Percentiles rank a stretch among this genome's conserved stretches.
Evolutionary conservation across 2,113 vertebrate species (phyloP).

Genomic region (Anolis sagrei): DNA sequence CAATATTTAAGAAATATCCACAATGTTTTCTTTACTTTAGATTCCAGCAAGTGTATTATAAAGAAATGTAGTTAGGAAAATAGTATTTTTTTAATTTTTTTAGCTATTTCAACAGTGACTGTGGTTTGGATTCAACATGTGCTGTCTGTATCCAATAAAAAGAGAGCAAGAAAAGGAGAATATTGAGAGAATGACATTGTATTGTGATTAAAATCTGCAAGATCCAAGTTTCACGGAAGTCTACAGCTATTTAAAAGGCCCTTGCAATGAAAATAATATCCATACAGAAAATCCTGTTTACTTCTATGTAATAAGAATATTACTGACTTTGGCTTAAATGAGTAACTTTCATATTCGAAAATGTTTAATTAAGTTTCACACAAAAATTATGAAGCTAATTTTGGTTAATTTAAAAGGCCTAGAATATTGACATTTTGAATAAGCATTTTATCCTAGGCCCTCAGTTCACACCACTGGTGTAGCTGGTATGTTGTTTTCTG

Average conservation of each 20-base stretch:
- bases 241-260: slow-evolving; percentile 29
- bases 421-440: slow-evolving; percentile 51
- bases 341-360: slow-evolving; percentile 32
- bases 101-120: slow-evolving; percentile 9
- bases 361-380: slow-evolving; percentile 30
- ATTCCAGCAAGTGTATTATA: not conserved
- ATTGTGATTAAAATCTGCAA: slow-evolving; percentile 1
- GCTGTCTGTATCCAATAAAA: too few species aligned
- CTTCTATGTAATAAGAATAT: slow-evolving; percentile 21
- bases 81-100: not conserved
- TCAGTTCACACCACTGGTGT: slow-evolving; percentile 41
- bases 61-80: slow-evolving; percentile 1
- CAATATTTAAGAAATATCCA: accelerated
- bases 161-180: slow-evolving; percentile 3
- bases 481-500: slow-evolving; percentile 60
- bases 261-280: slow-evolving; percentile 33
- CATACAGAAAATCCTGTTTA: slow-evolving; percentile 23
- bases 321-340: slow-evolving; percentile 36
- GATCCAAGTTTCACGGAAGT: slow-evolving; percentile 9
- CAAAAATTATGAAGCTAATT: slow-evolving; percentile 12
- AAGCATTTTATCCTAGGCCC: slow-evolving; percentile 39
- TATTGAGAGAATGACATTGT: not conserved
- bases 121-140: not conserved
- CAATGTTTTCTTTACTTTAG: not conserved
- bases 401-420: slow-evolving; percentile 51